These are phyloP conservation scores for Xylocampa areola DNA, from an alignment of 2,888 invertebrate species.

Conservation along the genomic window DNA sequence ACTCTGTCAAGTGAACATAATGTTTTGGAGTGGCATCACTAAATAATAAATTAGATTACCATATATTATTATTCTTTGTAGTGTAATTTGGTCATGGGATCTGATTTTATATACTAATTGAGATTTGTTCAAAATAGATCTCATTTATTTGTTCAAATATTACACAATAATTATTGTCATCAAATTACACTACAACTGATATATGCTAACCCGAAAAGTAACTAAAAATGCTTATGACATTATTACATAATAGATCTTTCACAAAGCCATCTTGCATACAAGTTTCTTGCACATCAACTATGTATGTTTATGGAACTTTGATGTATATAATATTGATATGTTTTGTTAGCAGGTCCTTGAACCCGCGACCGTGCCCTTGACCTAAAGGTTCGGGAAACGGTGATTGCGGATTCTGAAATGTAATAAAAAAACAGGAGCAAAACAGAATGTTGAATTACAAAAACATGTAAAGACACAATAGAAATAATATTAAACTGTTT, in stretches of 20 bases:
- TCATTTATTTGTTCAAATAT: no score
- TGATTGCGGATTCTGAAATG: conserved; percentile 62
- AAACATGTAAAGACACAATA: background rate
- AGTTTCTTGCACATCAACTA: background rate
- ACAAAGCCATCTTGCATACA: conserved; percentile 22
- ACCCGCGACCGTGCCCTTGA: conserved; percentile 50
- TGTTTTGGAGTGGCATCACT: background rate
- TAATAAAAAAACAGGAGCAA: conserved; percentile 53
- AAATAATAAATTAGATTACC: no score
- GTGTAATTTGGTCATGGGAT: no score
- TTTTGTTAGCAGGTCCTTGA: conserved; percentile 32
- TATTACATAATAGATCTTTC: background rate
- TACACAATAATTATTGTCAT: background rate
- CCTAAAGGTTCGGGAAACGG: conserved; percentile 58
- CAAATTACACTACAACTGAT: no score
- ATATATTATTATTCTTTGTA: no score
- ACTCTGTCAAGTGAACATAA: background rate
- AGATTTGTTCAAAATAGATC: no score
- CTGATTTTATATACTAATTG: no score
- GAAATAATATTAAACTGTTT: no score
- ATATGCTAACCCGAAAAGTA: no score
- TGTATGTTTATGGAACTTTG: background rate
- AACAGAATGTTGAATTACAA: conserved; percentile 3
- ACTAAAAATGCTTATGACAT: no score
- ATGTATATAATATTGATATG: conserved; percentile 3